These are phyloP conservation scores for Cynocephalus volans DNA, from an alignment of 2,113 vertebrate genomes.

Conservation along the genomic window DNA sequence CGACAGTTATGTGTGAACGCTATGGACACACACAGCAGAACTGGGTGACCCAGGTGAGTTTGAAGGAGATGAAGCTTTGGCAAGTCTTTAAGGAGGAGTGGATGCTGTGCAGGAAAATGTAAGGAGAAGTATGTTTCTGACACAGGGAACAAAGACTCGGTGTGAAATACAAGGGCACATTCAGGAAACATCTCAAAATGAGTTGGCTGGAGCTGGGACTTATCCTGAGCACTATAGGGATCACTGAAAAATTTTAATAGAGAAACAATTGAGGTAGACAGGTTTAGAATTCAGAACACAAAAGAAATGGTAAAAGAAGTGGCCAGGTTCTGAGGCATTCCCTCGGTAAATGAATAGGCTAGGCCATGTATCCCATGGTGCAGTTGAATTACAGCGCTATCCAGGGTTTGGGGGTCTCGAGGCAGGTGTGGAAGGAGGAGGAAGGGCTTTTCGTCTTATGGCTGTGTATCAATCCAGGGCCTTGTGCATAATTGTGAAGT, in stretches of 20 bases:
- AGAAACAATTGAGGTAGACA: not conserved
- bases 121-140: not conserved
- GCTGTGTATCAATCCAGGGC: not conserved
- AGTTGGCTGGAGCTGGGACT: not conserved
- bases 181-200: not conserved
- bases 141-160: not conserved
- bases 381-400: rapidly evolving
- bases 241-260: not conserved
- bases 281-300: not conserved
- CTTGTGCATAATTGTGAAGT: not conserved
- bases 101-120: not conserved
- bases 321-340: not conserved
- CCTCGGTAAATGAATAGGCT: not conserved
- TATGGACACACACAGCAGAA: too few relatives aligned
- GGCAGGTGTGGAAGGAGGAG: not conserved
- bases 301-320: not conserved
- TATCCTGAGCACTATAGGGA: not conserved
- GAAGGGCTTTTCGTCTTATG: not conserved
- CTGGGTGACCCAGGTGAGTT: too few relatives aligned
- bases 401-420: not conserved
- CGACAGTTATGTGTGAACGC: not conserved
- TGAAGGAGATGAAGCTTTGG: not conserved
- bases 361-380: rapidly evolving
- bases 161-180: too few relatives aligned
- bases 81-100: not conserved